Conservation (phyloP, 2,888 invertebrate species). For the Tiliacea citrago region DNA sequence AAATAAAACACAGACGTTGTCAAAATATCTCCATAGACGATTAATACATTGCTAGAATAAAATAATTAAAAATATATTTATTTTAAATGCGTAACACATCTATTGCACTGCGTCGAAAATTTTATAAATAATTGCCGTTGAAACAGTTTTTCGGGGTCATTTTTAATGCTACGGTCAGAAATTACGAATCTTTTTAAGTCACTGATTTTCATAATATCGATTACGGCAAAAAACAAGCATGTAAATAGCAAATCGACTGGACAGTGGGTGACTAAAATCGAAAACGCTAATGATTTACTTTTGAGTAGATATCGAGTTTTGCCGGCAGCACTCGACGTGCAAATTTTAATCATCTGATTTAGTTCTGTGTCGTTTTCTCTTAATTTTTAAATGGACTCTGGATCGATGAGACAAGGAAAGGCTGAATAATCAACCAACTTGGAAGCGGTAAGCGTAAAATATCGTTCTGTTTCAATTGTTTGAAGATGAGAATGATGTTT, state of each 20-base stretch:
- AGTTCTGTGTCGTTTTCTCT: constrained; percentile 12
- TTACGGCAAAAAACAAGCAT: neutral
- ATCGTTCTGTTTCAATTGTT: neutral
- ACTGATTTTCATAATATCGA: neutral
- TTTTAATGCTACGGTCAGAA: constrained; percentile 27
- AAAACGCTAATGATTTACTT: neutral
- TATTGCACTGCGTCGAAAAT: constrained; percentile 64
- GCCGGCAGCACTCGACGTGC: constrained; percentile 12
- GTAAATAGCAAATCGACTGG: neutral
- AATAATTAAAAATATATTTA: constrained; percentile 62
- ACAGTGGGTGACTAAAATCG: neutral
- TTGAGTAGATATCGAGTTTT: neutral
- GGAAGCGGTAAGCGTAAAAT: neutral
- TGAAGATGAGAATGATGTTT: neutral
- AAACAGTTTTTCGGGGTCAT: neutral
- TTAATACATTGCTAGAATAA: constrained; percentile 65
- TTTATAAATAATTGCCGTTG: constrained; percentile 50
- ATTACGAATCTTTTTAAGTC: neutral
- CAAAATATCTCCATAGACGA: constrained; percentile 66
- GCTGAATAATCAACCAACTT: too few species aligned
- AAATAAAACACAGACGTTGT: constrained; percentile 58
- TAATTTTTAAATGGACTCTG: constrained; percentile 69
- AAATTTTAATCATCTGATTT: constrained; percentile 28
- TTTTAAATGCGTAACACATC: constrained; percentile 64
- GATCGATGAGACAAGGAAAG: constrained; percentile 67